These are phyloP conservation scores for Asobara japonica DNA, from an alignment of 1,140 invertebrate species.

Conservation along the genomic window DNA sequence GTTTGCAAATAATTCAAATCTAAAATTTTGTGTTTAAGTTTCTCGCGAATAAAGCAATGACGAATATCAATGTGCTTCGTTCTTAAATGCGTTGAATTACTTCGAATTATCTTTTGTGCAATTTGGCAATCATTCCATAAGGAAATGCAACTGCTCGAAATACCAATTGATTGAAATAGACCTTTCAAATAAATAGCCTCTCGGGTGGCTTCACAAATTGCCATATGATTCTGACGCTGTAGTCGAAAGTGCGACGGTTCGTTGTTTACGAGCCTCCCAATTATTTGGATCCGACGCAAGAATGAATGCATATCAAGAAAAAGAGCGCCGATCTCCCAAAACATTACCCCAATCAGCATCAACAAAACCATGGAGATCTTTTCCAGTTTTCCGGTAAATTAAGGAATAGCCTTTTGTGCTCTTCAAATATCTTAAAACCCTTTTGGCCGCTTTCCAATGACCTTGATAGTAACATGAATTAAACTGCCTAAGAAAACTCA, in stretches of 20 bases:
- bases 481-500: conserved; percentile 1
- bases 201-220: conserved; percentile 40
- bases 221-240: conserved; percentile 62
- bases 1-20: not conserved
- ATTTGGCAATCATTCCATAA: not conserved
- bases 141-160: not conserved
- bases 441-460: conserved; percentile 7
- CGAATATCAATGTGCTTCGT: conserved; percentile 20
- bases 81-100: not conserved
- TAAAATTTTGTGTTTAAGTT: not conserved
- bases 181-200: not conserved
- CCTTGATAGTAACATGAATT: not conserved
- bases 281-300: not conserved
- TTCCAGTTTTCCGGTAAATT: not conserved
- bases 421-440: conserved; percentile 39
- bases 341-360: not conserved
- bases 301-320: not conserved
- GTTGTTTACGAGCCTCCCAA: conserved; percentile 13
- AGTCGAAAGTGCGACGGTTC: conserved; percentile 27
- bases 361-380: not conserved
- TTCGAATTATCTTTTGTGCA: not conserved
- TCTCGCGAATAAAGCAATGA: conserved; percentile 6
- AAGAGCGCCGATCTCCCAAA: not conserved
- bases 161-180: not conserved
- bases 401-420: not conserved